Conservation (phyloP, 2,113 vertebrate species). For the Jacana jacana region DNA sequence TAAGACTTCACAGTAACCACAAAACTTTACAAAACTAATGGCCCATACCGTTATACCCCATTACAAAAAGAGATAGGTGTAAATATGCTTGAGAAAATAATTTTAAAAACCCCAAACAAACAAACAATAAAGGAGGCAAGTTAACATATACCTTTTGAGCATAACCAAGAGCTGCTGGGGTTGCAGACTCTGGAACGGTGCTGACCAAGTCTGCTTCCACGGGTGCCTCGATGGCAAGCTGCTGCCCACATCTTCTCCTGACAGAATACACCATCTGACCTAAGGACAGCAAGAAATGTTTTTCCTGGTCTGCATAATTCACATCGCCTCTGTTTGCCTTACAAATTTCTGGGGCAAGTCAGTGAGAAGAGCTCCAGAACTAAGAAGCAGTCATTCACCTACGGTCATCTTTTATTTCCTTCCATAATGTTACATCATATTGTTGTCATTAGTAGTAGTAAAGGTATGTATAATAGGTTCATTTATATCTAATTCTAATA, state of each 20-base stretch:
- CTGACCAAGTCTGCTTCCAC: slow-evolving; percentile 95
- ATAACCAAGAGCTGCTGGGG: slow-evolving; percentile 94
- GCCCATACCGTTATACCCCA: background rate
- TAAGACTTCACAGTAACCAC: background rate
- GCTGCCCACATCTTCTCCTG: slow-evolving; percentile 90
- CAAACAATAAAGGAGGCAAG: background rate
- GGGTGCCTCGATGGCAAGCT: slow-evolving; percentile 92
- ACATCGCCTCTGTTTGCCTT: background rate
- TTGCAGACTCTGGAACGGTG: slow-evolving; percentile 97
- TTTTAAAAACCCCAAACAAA: no score
- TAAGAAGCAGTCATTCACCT: background rate
- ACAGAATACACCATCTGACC: slow-evolving; percentile 99
- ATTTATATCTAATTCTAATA: no score
- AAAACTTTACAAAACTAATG: background rate
- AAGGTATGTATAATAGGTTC: no score
- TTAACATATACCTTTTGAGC: slow-evolving; percentile 82
- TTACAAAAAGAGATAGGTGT: background rate
- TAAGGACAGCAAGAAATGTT: slow-evolving; percentile 53
- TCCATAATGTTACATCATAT: background rate
- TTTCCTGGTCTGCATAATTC: background rate
- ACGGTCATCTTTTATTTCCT: background rate
- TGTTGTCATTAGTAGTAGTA: no score
- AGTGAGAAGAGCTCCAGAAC: background rate
- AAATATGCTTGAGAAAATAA: background rate
- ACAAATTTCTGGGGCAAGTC: background rate